These are phyloP conservation scores for Mugil cephalus DNA, from an alignment of 2,113 vertebrate genomes.

Conservation along the genomic window DNA sequence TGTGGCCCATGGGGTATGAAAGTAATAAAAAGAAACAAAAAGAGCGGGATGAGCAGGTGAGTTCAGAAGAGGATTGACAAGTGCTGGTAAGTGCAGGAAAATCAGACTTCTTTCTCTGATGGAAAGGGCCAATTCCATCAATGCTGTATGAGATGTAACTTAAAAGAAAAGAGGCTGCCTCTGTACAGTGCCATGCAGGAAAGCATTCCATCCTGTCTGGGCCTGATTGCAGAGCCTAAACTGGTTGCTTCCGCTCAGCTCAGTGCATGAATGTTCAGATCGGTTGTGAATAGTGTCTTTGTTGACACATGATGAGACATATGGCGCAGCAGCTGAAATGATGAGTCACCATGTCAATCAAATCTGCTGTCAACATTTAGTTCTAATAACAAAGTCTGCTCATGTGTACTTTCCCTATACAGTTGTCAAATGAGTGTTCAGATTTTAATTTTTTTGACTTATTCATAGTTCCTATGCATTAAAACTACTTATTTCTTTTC, in stretches of 20 bases:
- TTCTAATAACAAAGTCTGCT: neutral
- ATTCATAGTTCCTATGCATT: neutral
- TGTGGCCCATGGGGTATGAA: constrained; percentile 8
- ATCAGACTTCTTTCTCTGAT: constrained; percentile 54
- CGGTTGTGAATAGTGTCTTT: neutral
- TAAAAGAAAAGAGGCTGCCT: constrained; percentile 55
- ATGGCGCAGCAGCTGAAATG: neutral
- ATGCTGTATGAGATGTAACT: constrained; percentile 65
- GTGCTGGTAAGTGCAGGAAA: constrained; percentile 20
- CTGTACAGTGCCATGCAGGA: constrained; percentile 22
- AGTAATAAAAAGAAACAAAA: constrained; percentile 31
- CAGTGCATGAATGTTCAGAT: neutral
- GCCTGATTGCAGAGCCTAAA: constrained; percentile 60
- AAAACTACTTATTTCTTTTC: no score
- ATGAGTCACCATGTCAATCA: constrained; percentile 8
- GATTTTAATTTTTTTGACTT: neutral
- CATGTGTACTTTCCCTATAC: neutral
- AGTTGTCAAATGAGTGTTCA: neutral
- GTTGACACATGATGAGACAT: neutral
- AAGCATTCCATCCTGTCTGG: constrained; percentile 32
- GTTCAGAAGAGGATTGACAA: constrained; percentile 23
- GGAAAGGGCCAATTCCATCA: constrained; percentile 60
- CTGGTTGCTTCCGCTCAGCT: constrained; percentile 5
- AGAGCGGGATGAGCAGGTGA: constrained; percentile 28
- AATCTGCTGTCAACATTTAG: neutral